Percentiles rank a stretch among this genome's conserved stretches.
phyloP scores from a whole-genome alignment of 1,140 invertebrate species.

The Drosophila sp. region DNA sequence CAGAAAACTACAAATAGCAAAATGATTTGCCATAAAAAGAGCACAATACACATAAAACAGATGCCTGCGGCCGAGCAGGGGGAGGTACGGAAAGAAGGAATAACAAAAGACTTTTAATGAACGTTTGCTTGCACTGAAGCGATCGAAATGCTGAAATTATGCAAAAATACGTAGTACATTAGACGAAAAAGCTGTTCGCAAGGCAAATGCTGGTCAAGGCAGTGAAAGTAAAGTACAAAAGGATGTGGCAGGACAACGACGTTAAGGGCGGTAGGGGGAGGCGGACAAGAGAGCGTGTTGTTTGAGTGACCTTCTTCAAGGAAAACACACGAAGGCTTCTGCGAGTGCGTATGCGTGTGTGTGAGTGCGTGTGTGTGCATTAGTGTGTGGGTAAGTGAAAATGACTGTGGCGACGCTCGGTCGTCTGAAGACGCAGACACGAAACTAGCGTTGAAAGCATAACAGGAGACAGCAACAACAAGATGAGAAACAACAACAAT shows the following conservation, averaged over 20 bases:
- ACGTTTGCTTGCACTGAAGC: constrained; percentile 35
- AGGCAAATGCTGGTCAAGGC: constrained; percentile 50
- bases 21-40: constrained; percentile 45
- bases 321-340: constrained; percentile 55
- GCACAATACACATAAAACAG: background rate
- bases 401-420: constrained; percentile 43
- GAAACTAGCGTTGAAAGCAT: constrained; percentile 39
- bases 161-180: constrained; percentile 53
- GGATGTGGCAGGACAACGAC: background rate
- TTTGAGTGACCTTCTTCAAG: constrained; percentile 73
- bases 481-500: constrained; percentile 15
- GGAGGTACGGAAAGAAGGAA: background rate
- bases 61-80: background rate
- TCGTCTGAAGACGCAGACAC: constrained; percentile 39
- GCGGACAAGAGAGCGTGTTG: constrained; percentile 3
- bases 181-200: constrained; percentile 39
- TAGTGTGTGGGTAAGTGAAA: constrained; percentile 4
- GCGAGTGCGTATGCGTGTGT: constrained; percentile 16
- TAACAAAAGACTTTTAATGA: constrained; percentile 52
- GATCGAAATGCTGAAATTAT: constrained; percentile 57
- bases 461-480: constrained; percentile 31
- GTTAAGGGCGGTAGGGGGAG: no score
- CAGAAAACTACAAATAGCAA: constrained; percentile 21
- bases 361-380: constrained; percentile 28
- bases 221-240: constrained; percentile 45